Conservation (phyloP, 2,113 vertebrate species). For the Hepsetus odoe region DNA sequence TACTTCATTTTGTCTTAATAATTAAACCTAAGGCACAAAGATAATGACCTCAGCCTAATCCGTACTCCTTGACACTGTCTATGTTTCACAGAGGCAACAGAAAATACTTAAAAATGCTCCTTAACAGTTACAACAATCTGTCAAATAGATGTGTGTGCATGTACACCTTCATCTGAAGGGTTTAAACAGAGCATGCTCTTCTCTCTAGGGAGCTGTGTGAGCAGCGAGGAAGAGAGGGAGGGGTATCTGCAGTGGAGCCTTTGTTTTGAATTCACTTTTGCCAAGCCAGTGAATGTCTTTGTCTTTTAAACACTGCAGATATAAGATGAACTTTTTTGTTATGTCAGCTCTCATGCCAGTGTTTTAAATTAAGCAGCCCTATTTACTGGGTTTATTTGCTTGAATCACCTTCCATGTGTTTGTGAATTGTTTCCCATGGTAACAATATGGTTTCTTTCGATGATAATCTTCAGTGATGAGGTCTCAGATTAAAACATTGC, state of each 20-base stretch:
- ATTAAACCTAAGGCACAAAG: too few species aligned
- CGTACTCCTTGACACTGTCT: too few species aligned
- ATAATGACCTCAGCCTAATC: too few species aligned
- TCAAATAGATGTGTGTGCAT: not conserved
- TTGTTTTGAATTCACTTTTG: slow-evolving; percentile 26
- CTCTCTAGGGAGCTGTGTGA: not conserved
- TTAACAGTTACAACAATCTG: not conserved
- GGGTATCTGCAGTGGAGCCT: slow-evolving; percentile 40
- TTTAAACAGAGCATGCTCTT: not conserved
- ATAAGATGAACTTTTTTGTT: not conserved
- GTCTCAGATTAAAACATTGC: too few species aligned
- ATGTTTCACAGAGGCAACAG: too few species aligned
- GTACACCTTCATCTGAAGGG: not conserved
- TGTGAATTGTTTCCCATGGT: not conserved
- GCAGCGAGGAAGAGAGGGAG: slow-evolving; percentile 26
- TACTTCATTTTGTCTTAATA: too few species aligned
- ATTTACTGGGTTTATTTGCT: not conserved
- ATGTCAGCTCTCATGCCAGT: not conserved
- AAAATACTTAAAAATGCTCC: too few species aligned
- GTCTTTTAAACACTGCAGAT: not conserved
- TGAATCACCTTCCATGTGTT: not conserved
- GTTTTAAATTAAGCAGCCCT: not conserved
- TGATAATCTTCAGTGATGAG: too few species aligned
- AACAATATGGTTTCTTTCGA: too few species aligned
- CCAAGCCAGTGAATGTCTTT: not conserved